Evolutionary conservation across 2,113 vertebrate species (phyloP).

Genomic region (Oreotrochilus melanogaster): DNA sequence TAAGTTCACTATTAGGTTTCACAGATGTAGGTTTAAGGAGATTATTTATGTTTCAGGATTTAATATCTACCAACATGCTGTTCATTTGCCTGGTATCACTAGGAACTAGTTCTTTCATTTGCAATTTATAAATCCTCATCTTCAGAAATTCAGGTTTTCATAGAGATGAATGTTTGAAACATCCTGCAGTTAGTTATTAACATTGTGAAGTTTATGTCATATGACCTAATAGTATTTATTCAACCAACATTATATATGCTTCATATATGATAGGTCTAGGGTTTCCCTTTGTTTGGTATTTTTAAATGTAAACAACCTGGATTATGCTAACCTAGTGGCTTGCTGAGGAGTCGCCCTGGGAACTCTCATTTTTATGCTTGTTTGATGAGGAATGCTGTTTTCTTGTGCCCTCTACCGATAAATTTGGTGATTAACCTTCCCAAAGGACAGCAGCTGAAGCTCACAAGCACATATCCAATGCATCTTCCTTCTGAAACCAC

Average conservation of each 20-base stretch:
- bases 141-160: not conserved
- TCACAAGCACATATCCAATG: not conserved
- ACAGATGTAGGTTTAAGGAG: conserved; percentile 44
- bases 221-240: not conserved
- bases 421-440: not conserved
- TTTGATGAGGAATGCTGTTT: not conserved
- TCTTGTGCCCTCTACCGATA: not conserved
- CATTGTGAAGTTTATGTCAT: conserved; percentile 34
- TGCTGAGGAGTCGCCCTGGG: not conserved
- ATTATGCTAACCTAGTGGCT: not conserved
- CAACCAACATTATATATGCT: not conserved
- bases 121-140: conserved; percentile 48
- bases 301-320: not conserved
- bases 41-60: conserved; percentile 58
- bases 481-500: not conserved
- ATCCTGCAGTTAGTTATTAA: conserved; percentile 31
- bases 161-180: not conserved
- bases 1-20: conserved; percentile 38
- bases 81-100: conserved; percentile 49
- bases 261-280: not conserved
- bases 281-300: no score
- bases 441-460: not conserved
- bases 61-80: conserved; percentile 34
- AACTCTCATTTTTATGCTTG: not conserved
- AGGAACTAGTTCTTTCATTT: conserved; percentile 59